Base-by-base conservation (phyloP, 2,797 vertebrate genomes). In the Helostoma temminkii region DNA sequence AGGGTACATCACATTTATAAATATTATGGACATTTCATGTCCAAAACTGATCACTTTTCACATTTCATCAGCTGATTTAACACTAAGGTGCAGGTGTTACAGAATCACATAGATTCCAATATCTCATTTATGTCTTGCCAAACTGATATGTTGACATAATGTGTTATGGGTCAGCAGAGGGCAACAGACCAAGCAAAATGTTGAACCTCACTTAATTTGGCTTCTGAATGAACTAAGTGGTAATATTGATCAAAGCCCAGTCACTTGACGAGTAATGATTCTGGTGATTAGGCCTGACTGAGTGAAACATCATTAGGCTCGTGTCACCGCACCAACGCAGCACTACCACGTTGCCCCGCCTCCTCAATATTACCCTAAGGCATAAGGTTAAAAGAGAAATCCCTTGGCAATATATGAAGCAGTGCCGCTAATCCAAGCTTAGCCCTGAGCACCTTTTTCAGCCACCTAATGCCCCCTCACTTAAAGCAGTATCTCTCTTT, bases 351-450 rank as follows among this genome's bases (percentile, higher is more conserved):
- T 41, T n/a, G 42, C 41, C 28, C 71, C 43, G 10, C 66, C 80
- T 60, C 6, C 50, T 4, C 47, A 24, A 12, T 49, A 71, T 64
- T 77, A 75, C 21, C 65, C 18, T 21, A 48, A 81, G 59, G 61
- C 84, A 81, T 80, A 68, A 85, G 84, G 90, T 89, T 86, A 86
- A 89, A 83, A 89, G 83, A 88, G 84, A 92, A 94, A 91, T 90
- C 87, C 70, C 32, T 76, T 90, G 90, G 88, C 87, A 82, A 78
- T 85, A 86, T 87, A 74, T 74, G 22, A 86, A 81, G 89, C 83
- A 82, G 78, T 71, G 22, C 55, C 42, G 30, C 71, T 95, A 94
- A 94, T 93, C 93, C 85, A 74, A 81, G 88, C 80, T 94, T 94
- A 94, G 88, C 87, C 83, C 70, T 88, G 5, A 36, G 83, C 71